A percentile compares a stretch with the other conserved stretches of the same genome.
These are phyloP conservation scores for Cephonodes hylas DNA, from an alignment of 2,888 invertebrate genomes.

Conservation along the genomic window DNA sequence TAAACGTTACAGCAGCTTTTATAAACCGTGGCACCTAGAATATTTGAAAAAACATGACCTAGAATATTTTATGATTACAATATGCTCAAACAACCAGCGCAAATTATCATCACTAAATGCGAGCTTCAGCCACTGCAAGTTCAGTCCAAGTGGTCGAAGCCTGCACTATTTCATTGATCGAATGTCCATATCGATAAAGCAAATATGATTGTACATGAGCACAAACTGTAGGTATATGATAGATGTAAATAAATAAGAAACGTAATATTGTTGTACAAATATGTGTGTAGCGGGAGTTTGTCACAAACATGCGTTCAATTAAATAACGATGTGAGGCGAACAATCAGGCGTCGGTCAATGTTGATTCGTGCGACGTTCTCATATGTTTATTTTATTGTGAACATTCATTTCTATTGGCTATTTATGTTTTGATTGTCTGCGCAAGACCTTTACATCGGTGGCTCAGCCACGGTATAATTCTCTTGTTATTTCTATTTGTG, in stretches of 20 bases:
- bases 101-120: too few species aligned
- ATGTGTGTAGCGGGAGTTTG: constrained; percentile 30
- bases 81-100: too few species aligned
- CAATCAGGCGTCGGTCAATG: constrained; percentile 30
- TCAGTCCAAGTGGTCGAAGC: too few species aligned
- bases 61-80: too few species aligned
- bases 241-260: constrained; percentile 27
- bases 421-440: neutral
- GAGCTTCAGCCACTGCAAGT: too few species aligned
- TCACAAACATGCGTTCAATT: constrained; percentile 42
- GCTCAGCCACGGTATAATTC: too few species aligned
- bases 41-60: too few species aligned
- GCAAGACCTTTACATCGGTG: too few species aligned
- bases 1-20: too few species aligned
- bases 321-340: constrained; percentile 42
- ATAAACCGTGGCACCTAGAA: too few species aligned
- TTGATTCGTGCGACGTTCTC: neutral
- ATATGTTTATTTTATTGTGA: neutral
- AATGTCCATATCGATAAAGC: neutral
- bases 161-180: neutral
- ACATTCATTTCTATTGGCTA: neutral
- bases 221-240: neutral
- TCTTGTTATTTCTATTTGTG: too few species aligned
- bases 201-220: neutral
- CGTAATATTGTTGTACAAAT: constrained; percentile 33